Conservation (phyloP, 2,888 invertebrate genomes). For the Gortyna flavago region DNA sequence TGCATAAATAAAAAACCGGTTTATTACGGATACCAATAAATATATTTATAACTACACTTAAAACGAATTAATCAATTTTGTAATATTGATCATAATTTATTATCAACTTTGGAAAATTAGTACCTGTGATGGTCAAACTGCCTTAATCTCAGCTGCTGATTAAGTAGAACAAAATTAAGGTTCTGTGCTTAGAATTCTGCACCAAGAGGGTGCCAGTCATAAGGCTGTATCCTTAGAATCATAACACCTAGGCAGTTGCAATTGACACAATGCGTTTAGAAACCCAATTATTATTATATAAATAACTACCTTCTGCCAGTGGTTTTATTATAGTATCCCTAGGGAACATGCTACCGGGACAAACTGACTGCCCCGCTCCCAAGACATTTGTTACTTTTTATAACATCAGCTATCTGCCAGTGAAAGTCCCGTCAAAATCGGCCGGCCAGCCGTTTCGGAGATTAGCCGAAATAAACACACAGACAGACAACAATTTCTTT, state of each 20-base stretch:
- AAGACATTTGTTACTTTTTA: too few relatives aligned
- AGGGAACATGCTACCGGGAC: too few relatives aligned
- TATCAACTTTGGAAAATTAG: background rate
- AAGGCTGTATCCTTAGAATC: background rate
- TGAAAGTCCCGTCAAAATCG: too few relatives aligned
- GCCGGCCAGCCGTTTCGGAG: too few relatives aligned
- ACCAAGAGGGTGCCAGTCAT: background rate
- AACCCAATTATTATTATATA: background rate
- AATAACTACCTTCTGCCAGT: too few relatives aligned
- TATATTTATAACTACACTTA: conserved; percentile 20
- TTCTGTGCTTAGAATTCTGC: background rate
- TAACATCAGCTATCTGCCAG: too few relatives aligned
- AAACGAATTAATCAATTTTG: background rate
- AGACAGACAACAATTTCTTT: too few relatives aligned
- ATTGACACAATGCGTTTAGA: background rate
- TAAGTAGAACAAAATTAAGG: background rate
- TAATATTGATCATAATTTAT: conserved; percentile 9
- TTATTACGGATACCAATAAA: background rate
- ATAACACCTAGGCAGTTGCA: background rate
- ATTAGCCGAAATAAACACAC: too few relatives aligned
- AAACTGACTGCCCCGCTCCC: too few relatives aligned
- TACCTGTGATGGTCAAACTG: background rate
- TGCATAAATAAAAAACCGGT: conserved; percentile 17
- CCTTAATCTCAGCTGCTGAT: background rate
- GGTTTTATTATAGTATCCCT: too few relatives aligned